Evolutionary conservation across 2,113 vertebrate genomes (phyloP).

Genomic region (Manacus vitellinus): DNA sequence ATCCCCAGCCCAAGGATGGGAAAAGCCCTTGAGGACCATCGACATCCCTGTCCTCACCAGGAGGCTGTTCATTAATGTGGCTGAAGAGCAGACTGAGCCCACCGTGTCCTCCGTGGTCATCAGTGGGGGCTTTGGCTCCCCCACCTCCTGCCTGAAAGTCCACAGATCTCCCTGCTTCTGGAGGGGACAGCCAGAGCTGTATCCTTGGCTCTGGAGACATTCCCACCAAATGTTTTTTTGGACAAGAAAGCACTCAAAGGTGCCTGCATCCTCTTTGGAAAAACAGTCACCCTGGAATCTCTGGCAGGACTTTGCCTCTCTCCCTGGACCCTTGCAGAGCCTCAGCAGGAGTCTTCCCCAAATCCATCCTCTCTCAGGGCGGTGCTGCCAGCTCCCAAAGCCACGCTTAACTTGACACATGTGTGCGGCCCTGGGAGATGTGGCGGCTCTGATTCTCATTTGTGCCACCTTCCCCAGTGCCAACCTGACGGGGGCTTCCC

Average conservation of each 20-base stretch:
- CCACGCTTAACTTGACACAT: constrained; percentile 8
- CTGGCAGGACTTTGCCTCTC: background rate
- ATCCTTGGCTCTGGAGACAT: background rate
- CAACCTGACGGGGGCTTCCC: background rate
- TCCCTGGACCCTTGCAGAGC: background rate
- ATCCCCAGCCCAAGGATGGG: background rate
- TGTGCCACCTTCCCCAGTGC: background rate
- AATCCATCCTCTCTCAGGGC: background rate
- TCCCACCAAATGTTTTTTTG: background rate
- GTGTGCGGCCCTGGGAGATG: background rate
- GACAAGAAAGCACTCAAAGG: background rate
- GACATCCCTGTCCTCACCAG: accelerated
- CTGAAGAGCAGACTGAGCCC: background rate
- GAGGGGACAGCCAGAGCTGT: background rate
- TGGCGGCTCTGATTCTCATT: background rate
- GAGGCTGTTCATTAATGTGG: accelerated
- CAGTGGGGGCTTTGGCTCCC: accelerated
- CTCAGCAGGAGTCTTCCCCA: background rate
- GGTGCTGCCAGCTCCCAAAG: background rate
- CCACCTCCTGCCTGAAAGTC: background rate
- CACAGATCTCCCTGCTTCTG: background rate
- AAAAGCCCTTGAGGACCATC: background rate
- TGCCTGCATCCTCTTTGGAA: background rate
- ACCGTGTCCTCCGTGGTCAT: accelerated
- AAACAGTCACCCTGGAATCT: accelerated